Percentiles rank a stretch among this genome's conserved stretches.
Evolutionary conservation across 2,888 invertebrate genomes (phyloP).

Genomic region (Cremastinae sp.): DNA sequence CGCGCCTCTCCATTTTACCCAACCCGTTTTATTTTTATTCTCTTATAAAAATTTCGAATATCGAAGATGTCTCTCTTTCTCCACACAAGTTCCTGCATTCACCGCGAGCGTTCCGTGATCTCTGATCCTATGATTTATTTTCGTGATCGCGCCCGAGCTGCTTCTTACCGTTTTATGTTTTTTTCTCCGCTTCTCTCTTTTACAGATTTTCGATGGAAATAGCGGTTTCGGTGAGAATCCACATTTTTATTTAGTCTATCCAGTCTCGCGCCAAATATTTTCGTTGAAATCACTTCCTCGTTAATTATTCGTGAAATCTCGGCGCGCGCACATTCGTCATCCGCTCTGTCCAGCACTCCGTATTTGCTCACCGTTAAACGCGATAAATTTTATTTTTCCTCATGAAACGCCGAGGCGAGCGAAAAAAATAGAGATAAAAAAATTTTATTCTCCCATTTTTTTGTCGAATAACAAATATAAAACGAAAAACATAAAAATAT

Average conservation of each 20-base stretch:
- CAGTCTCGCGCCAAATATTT: slow-evolving; percentile 26
- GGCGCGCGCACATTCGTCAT: slow-evolving; percentile 36
- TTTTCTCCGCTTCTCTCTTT: slow-evolving; percentile 1
- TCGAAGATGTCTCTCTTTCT: slow-evolving; percentile 47
- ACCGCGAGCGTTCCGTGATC: slow-evolving; percentile 25
- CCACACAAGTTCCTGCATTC: slow-evolving; percentile 17
- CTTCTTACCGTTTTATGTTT: slow-evolving; percentile 36
- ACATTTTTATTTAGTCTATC: slow-evolving; percentile 34
- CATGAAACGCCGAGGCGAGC: too few species aligned
- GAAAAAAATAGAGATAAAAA: too few species aligned
- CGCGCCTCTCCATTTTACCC: slow-evolving; percentile 13
- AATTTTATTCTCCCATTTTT: too few species aligned
- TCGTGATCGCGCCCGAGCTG: slow-evolving; percentile 31
- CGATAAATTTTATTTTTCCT: background rate
- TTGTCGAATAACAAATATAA: too few species aligned
- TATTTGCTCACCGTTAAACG: slow-evolving; percentile 36
- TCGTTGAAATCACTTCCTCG: slow-evolving; percentile 57
- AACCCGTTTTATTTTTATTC: slow-evolving; percentile 47
- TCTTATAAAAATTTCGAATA: slow-evolving; percentile 44
- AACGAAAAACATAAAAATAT: too few species aligned
- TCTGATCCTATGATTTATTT: slow-evolving; percentile 62
- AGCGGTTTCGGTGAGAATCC: slow-evolving; percentile 28
- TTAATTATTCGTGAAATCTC: slow-evolving; percentile 49
- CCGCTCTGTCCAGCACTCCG: slow-evolving; percentile 22
- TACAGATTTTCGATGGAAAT: slow-evolving; percentile 41